Evolutionary conservation across 2,797 vertebrate species (phyloP).

Genomic region (Sternarchorhynchus goeldii): DNA sequence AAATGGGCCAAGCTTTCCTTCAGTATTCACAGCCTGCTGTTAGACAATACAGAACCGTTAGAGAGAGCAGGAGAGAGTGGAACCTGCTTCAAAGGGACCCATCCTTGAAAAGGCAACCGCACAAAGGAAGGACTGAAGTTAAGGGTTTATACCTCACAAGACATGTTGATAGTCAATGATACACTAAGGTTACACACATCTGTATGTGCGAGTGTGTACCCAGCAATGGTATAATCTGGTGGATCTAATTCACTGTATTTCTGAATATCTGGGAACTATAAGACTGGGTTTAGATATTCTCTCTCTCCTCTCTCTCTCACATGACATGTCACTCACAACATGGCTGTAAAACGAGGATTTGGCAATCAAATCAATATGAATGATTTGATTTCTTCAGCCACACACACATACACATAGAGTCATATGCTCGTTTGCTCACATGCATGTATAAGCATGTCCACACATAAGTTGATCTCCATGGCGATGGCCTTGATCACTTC

Average conservation of each 20-base stretch:
- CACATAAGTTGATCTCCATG: not conserved
- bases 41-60: not conserved
- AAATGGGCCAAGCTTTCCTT: not conserved
- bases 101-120: not conserved
- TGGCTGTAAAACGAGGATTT: constrained; percentile 47
- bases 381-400: constrained; percentile 19
- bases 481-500: no score
- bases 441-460: not conserved
- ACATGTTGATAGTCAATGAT: constrained; percentile 20
- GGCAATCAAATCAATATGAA: constrained; percentile 57
- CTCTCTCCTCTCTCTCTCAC: constrained; percentile 50
- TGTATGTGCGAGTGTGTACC: not conserved
- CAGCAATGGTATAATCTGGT: not conserved
- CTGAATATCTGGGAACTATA: constrained; percentile 10
- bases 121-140: constrained; percentile 25
- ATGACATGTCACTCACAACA: constrained; percentile 43
- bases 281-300: constrained; percentile 42
- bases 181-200: constrained; percentile 13
- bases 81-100: not conserved
- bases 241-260: constrained; percentile 27
- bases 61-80: not conserved
- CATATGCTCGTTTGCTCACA: not conserved
- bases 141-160: constrained; percentile 10
- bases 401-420: no score
- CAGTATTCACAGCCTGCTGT: not conserved